Evolutionary conservation across 2,888 invertebrate species (phyloP).

Genomic region (Stramonita haemastoma): DNA sequence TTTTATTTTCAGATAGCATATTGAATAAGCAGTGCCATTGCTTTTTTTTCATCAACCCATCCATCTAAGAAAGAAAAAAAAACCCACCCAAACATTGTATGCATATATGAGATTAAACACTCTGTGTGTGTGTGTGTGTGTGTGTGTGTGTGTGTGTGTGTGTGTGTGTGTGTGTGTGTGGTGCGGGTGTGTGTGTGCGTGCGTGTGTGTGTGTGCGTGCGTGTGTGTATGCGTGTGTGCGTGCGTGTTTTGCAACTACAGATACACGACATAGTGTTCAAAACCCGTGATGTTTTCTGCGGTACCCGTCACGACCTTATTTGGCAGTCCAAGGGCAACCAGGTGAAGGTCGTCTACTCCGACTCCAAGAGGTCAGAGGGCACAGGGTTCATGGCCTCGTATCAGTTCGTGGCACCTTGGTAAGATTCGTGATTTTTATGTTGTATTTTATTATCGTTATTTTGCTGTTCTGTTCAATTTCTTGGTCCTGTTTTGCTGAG

Average conservation of each 20-base stretch:
- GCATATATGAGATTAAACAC: too few species aligned
- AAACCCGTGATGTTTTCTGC: constrained; percentile 36
- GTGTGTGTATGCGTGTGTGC: neutral
- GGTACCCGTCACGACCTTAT: neutral
- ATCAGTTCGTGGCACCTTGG: constrained; percentile 33
- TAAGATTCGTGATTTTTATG: neutral
- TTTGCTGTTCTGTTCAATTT: too few species aligned
- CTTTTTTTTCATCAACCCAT: too few species aligned
- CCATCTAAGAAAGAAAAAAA: too few species aligned
- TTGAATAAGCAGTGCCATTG: too few species aligned
- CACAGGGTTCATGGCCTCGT: constrained; percentile 33
- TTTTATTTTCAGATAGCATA: too few species aligned
- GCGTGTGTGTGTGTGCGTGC: constrained; percentile 14
- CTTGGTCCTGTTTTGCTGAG: too few species aligned
- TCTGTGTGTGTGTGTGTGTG: constrained; percentile 11
- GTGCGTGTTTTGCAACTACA: neutral
- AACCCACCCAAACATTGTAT: too few species aligned
- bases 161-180: neutral
- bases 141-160: constrained; percentile 27
- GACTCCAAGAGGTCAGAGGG: constrained; percentile 2
- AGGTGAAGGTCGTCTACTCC: constrained; percentile 39
- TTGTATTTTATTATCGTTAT: too few species aligned
- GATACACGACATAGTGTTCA: constrained; percentile 18
- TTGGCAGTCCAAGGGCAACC: constrained; percentile 38
- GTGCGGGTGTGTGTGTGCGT: neutral